Conservation (phyloP, 2,797 vertebrate species). For the Morelia viridis region DNA sequence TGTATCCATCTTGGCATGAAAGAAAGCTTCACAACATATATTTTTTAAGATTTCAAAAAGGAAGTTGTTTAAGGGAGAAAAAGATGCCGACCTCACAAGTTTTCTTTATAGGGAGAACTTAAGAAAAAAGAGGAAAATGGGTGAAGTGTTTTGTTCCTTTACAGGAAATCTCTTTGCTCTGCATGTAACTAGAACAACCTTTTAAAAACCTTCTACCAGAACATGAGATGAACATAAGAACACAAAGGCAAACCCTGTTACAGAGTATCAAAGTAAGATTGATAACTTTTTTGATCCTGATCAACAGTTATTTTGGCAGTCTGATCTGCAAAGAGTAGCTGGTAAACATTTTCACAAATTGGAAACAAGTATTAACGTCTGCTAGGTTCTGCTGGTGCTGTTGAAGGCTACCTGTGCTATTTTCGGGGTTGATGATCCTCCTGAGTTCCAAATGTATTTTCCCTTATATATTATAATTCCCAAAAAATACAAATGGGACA, state of each 20-base stretch:
- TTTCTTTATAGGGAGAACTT: slow-evolving; percentile 53
- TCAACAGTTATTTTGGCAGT: neutral
- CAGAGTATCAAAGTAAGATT: neutral
- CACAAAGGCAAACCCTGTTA: neutral
- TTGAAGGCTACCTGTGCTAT: neutral
- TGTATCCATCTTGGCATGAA: slow-evolving; percentile 48
- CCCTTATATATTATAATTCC: neutral
- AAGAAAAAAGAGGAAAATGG: slow-evolving; percentile 31
- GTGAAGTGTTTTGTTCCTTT: slow-evolving; percentile 29
- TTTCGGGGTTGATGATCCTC: neutral
- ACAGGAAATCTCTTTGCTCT: slow-evolving; percentile 1
- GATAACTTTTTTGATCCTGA: neutral
- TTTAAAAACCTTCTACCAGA: rapidly evolving
- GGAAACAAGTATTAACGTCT: neutral
- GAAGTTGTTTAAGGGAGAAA: slow-evolving; percentile 57
- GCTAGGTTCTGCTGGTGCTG: neutral
- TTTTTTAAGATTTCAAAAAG: slow-evolving; percentile 67
- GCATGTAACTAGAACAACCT: neutral
- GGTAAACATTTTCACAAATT: neutral
- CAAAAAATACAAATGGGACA: too few species aligned
- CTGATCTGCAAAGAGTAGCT: neutral
- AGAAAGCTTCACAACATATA: slow-evolving; percentile 44
- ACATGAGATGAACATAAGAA: neutral
- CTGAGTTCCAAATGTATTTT: neutral
- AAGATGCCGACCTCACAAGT: slow-evolving; percentile 69